Base-by-base conservation (phyloP, 1,140 invertebrate genomes). In the Brachionus manjavacas region DNA sequence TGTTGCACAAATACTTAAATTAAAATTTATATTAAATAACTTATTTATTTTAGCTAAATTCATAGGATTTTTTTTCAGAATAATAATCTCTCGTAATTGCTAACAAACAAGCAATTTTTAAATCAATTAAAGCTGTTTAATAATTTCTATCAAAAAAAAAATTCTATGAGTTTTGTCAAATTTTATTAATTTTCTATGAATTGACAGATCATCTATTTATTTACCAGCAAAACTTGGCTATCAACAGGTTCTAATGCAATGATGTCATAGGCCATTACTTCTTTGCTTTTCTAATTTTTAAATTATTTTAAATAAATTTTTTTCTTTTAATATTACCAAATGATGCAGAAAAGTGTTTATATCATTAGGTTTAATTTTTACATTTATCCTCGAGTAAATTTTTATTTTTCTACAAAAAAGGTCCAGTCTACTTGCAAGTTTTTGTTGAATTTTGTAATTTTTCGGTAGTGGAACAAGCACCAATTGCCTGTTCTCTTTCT, bases 231-330 rank as follows among this genome's bases (percentile, higher is more conserved):
- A 20, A 28, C 79, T 64, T 81, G 64, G 79, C 52, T 68, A 43
- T 81, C 79, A 20, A 41, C 25, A 23, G 79, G 79, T 68, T 81
- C 79, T n/a, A 81, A 39, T 35, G 79, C 49, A 25, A 81, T 81
- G 3, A 81, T 39, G 8, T 81, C 79, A 43, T 23, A 81, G 31
- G 9, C 41, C 52, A 43, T 16, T 31, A 81, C 79, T 20, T 20
- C 79, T 66, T 81, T 81, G 52, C 55, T 66, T 81, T 81, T 81
- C 79, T 35, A 35, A 35, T 80, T 80, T 31, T 46, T n/a, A 28
- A 39, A 20, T 64, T 23, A 31, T 35, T 35, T 35, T 35, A 16
- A 31, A 80, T 0, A 80, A 20, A 16, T 74, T 4, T 41, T 25
- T 4, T 49, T 35, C 3, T 14, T n/a, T 28, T 46, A 35, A 23